Conservation (phyloP, 2,888 invertebrate genomes). For the Actias luna region DNA sequence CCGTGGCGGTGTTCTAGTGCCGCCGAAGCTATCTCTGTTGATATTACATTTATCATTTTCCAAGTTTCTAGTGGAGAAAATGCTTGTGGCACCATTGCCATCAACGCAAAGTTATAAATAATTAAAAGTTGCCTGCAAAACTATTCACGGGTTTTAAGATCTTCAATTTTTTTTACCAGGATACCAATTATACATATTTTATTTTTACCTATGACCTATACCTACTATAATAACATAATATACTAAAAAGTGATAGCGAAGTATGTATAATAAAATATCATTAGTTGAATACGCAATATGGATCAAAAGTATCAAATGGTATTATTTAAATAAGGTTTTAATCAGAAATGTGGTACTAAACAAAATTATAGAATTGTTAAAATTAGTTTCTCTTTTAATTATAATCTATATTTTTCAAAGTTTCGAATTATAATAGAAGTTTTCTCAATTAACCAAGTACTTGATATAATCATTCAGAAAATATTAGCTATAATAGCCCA, state of each 20-base stretch:
- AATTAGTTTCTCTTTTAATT: no score
- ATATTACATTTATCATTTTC: conserved; percentile 19
- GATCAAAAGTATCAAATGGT: neutral
- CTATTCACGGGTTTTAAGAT: neutral
- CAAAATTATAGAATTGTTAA: no score
- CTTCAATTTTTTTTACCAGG: neutral
- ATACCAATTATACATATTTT: no score
- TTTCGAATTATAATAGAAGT: no score
- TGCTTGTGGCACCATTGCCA: neutral
- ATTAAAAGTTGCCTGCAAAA: neutral
- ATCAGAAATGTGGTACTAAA: no score
- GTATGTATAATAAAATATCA: neutral
- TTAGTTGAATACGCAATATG: neutral
- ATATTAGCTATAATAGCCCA: no score
- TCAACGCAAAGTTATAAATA: neutral
- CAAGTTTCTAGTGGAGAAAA: neutral
- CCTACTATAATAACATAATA: neutral
- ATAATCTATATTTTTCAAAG: no score
- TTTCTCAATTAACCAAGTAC: no score
- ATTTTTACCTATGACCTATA: no score
- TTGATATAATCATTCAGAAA: no score
- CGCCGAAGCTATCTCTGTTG: conserved; percentile 27
- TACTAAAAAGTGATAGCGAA: neutral
- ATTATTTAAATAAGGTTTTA: no score
- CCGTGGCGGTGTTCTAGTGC: conserved; percentile 47